Evolutionary conservation across 2,113 vertebrate species (phyloP), one percentile per base, ranked within the genome.

Genomic region (Mesoclemmys tuberculata): DNA sequence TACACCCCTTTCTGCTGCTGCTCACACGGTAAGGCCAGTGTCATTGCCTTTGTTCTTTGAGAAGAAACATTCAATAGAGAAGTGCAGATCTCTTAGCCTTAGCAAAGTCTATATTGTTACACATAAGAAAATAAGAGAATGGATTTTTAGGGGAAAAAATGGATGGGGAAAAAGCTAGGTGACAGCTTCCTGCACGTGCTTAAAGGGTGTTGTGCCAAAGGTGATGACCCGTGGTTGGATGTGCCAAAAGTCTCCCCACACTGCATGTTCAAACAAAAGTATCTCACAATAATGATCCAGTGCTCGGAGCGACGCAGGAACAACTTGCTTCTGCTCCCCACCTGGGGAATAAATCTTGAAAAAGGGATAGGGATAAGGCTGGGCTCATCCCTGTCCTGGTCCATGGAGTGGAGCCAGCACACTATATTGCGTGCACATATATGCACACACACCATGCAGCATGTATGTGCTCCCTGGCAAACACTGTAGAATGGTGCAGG

Each of bases 1-100:
- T 96, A 99, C 99, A 1, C 99, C 99, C 1, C 98, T 99, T 77
- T 99, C 99, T 90, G 99, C 99, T 87, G 99, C 99, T 91, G 99
- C 99, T 14, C 99, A 99, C 97, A 99, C 99, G 75, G 99, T 99
- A 98, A 99, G 98, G 46, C 29, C 51, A 85, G 85, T 82, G 35
- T 41, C 81, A 78, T 24, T 58, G 84, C 11, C 19, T 79, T 10
- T 18, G 82, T 44, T 58, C n/a, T 38, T 16, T 92, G 8, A 55
- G 29, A 90, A 61, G 8, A 95, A 46, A 26, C 44, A 24, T 11
- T 85, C 56, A 52, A 18, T 46, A 55, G n/a, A 68, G 12, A 90
- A 82, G 26, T 29, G 27, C 31, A 86, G 22, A 48, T 93, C 38
- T 18, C 27, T 51, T 74, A 77, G 44, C 44, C 22, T 77, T 41